Evolutionary conservation across 2,797 vertebrate genomes (phyloP).

Genomic region (Pangasius sanitwongsei): DNA sequence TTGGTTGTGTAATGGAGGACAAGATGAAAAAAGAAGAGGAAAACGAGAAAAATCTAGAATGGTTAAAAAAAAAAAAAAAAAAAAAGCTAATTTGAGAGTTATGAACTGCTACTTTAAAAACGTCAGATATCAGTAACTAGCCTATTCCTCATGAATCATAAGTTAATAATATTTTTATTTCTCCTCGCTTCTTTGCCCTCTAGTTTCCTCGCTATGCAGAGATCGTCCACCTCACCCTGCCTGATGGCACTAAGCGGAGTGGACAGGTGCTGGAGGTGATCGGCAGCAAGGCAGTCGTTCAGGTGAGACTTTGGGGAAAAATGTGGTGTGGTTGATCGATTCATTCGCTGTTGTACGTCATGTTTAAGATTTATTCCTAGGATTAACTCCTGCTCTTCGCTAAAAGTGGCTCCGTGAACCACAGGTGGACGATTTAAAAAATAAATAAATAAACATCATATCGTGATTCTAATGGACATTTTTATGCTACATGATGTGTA

Average conservation of each 20-base stretch:
- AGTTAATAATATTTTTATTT: not conserved
- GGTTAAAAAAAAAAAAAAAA: no score
- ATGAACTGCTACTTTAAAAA: not conserved
- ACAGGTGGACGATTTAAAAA: not conserved
- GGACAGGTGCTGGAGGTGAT: constrained; percentile 84
- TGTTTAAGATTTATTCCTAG: not conserved
- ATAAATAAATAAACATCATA: not conserved
- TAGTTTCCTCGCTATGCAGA: constrained; percentile 83
- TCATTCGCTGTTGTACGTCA: not conserved
- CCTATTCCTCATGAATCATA: not conserved
- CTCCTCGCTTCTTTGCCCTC: constrained; percentile 27
- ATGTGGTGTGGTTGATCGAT: not conserved
- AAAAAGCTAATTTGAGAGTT: not conserved
- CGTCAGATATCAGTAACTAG: not conserved
- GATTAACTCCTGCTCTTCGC: not conserved
- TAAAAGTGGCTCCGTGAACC: not conserved
- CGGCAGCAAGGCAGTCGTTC: constrained; percentile 80
- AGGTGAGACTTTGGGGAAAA: constrained; percentile 66
- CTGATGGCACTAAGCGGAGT: constrained; percentile 80
- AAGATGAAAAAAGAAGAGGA: not conserved
- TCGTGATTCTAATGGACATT: not conserved
- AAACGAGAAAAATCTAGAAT: not conserved
- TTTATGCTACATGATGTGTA: not conserved
- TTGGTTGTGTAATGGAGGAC: not conserved
- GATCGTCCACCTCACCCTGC: constrained; percentile 82